Evolutionary conservation across 2,888 invertebrate genomes (phyloP).

Genomic region (Archaeoteleia sp.): DNA sequence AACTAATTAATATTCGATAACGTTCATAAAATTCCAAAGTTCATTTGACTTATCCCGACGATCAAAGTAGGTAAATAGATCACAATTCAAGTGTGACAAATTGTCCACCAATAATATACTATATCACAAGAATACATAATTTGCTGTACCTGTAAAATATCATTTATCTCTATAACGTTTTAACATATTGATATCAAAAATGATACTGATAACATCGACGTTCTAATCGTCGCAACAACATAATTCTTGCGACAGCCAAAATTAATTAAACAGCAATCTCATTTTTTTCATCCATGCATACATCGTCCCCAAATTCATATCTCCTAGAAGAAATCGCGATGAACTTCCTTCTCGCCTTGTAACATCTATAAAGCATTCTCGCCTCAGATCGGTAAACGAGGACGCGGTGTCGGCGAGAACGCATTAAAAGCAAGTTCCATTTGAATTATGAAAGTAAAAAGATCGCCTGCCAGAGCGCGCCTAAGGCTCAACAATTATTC

Average conservation of each 20-base stretch:
- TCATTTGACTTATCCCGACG: background rate
- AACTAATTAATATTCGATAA: too few relatives aligned
- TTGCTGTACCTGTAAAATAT: too few relatives aligned
- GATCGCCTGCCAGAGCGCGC: constrained; percentile 28
- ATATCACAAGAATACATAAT: too few relatives aligned
- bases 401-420: constrained; percentile 53
- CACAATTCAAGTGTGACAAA: constrained; percentile 9
- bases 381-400: constrained; percentile 56
- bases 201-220: too few relatives aligned
- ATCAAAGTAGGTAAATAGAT: constrained; percentile 44
- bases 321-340: constrained; percentile 16
- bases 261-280: too few relatives aligned
- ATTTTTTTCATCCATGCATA: too few relatives aligned
- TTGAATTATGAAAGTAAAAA: constrained; percentile 61
- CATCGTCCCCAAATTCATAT: constrained; percentile 14
- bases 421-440: constrained; percentile 63
- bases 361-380: constrained; percentile 38
- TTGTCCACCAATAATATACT: too few relatives aligned
- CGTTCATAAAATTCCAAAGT: too few relatives aligned
- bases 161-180: too few relatives aligned
- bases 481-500: constrained; percentile 3
- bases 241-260: too few relatives aligned
- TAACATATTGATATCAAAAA: too few relatives aligned
- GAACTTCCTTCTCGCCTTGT: constrained; percentile 28
- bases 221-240: too few relatives aligned